Conservation (phyloP, 2,797 vertebrate genomes). For the Etheostoma nigrum region DNA sequence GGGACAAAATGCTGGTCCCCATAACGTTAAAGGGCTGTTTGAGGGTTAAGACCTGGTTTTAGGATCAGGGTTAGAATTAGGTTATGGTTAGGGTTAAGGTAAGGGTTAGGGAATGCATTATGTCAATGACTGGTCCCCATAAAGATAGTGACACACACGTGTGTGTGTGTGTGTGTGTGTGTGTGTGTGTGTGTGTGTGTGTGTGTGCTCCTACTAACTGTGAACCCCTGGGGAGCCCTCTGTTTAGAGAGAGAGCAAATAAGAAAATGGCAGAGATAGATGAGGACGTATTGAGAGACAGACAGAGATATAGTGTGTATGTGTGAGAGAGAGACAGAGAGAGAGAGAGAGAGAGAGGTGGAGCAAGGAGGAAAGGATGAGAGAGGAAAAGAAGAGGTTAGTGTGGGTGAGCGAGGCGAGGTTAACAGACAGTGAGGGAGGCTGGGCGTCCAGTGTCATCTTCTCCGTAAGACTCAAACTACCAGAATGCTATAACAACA, state of each 20-base stretch:
- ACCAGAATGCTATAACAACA: too few species aligned
- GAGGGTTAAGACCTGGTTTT: too few species aligned
- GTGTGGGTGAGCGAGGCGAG: conserved; percentile 15
- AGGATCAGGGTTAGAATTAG: too few species aligned
- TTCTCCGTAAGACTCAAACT: background rate
- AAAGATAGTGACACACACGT: too few species aligned
- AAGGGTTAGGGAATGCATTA: too few species aligned
- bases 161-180: too few species aligned
- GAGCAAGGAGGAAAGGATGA: background rate
- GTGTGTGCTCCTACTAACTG: conserved; percentile 4
- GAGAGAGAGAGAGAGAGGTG: background rate
- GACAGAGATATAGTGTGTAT: conserved; percentile 8
- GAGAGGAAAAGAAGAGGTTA: background rate
- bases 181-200: conserved; percentile 24
- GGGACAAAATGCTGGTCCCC: too few species aligned
- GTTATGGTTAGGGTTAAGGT: too few species aligned
- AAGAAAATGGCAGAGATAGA: conserved; percentile 31
- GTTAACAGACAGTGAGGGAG: conserved; percentile 3
- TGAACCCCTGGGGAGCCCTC: conserved; percentile 21
- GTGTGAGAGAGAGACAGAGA: too few species aligned
- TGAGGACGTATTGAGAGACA: conserved; percentile 5
- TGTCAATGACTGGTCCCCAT: too few species aligned
- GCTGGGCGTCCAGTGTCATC: background rate
- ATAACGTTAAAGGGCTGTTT: too few species aligned
- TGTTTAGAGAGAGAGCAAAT: conserved; percentile 35